Evolutionary conservation across 37 sponge, comb jelly and placozoan genomes (phyloP).

Genomic region (Cliona cf. orientalis): DNA sequence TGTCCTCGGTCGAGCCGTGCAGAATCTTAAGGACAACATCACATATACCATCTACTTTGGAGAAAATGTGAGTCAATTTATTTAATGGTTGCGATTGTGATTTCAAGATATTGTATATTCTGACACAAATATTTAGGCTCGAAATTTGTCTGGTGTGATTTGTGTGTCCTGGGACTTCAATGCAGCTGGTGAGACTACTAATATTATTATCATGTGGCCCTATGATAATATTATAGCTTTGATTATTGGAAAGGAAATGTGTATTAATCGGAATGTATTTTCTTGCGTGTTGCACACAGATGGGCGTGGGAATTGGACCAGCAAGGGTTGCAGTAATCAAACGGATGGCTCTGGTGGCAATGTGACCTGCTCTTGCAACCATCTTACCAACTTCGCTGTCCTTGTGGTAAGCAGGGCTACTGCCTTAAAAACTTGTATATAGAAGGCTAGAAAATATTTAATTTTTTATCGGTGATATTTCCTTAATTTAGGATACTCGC

Average conservation of each 20-base stretch:
- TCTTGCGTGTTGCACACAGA: conserved; percentile 7
- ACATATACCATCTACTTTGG: not conserved
- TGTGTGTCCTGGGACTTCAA: conserved; percentile 57
- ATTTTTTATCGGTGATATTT: no score
- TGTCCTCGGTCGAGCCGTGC: not conserved
- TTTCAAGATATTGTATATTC: conserved; percentile 3
- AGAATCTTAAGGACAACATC: conserved; percentile 20
- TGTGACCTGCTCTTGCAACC: conserved; percentile 59
- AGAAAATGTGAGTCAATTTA: not conserved
- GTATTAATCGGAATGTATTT: no score
- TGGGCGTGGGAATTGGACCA: conserved; percentile 27
- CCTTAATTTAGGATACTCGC: not conserved
- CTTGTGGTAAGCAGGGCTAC: conserved; percentile 32
- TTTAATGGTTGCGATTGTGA: not conserved
- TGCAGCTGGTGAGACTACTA: conserved; percentile 24
- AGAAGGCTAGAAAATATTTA: not conserved
- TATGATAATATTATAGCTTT: no score
- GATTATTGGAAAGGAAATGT: no score
- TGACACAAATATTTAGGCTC: not conserved
- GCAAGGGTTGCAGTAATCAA: conserved; percentile 18
- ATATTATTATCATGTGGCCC: no score
- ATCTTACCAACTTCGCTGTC: conserved; percentile 78
- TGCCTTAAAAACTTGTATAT: not conserved
- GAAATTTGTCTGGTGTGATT: not conserved
- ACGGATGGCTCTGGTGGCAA: not conserved